Conservation (phyloP, 2,888 invertebrate genomes). For the Hyposoter didymator region DNA sequence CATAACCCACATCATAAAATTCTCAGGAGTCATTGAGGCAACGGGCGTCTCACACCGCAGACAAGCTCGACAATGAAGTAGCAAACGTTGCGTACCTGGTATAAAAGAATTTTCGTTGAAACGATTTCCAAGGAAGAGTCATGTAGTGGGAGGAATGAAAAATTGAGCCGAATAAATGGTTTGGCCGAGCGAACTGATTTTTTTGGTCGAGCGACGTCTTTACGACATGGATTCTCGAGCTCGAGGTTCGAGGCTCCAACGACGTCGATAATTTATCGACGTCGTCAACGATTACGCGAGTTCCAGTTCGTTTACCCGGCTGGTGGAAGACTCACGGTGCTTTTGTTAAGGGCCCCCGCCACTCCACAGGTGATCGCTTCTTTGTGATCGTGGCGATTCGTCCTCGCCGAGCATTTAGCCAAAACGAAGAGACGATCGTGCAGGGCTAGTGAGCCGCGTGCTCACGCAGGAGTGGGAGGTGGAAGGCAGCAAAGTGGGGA, state of each 20-base stretch:
- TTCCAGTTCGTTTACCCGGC: constrained; percentile 26
- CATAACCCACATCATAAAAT: constrained; percentile 18
- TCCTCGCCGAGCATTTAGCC: neutral
- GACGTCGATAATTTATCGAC: constrained; percentile 75
- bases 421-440: neutral
- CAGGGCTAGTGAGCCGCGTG: neutral
- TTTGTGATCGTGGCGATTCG: neutral
- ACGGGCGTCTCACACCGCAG: constrained; percentile 69
- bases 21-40: constrained; percentile 3
- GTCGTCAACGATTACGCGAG: constrained; percentile 27
- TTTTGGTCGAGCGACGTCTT: constrained; percentile 27
- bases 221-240: constrained; percentile 27
- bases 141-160: constrained; percentile 34
- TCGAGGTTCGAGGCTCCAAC: constrained; percentile 19
- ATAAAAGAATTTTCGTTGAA: constrained; percentile 41
- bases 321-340: neutral
- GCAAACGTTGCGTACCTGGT: neutral
- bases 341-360: neutral
- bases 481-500: neutral
- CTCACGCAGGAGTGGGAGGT: neutral
- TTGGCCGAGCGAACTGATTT: constrained; percentile 59
- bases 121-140: constrained; percentile 37
- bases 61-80: constrained; percentile 50
- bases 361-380: neutral
- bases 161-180: constrained; percentile 55